These are phyloP conservation scores for Micropoecilia bifurca DNA, from an alignment of 2,797 vertebrate genomes.

Conservation along the genomic window DNA sequence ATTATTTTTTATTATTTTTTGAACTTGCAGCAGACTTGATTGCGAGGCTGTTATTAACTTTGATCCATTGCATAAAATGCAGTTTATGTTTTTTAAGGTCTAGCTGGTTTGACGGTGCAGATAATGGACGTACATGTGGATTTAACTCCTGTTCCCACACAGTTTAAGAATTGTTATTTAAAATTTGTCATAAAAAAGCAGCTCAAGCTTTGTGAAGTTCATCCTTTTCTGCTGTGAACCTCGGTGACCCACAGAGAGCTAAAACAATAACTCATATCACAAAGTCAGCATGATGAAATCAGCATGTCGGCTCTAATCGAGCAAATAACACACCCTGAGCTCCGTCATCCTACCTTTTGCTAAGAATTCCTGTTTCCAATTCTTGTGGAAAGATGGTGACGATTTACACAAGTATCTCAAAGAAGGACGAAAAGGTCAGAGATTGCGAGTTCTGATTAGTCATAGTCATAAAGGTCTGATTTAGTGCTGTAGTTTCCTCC, in stretches of 20 bases:
- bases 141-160: not conserved
- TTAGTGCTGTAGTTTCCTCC: slow-evolving; percentile 32
- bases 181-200: not conserved
- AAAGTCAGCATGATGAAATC: slow-evolving; percentile 24
- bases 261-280: slow-evolving; percentile 2
- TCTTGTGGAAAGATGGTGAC: slow-evolving; percentile 16
- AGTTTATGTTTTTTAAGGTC: not conserved
- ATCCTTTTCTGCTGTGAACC: not conserved
- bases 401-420: slow-evolving; percentile 22
- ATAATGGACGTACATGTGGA: too few species aligned
- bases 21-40: not conserved
- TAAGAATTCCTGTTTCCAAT: not conserved
- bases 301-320: slow-evolving; percentile 7
- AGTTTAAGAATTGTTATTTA: not conserved
- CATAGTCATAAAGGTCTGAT: slow-evolving; percentile 51
- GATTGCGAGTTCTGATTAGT: slow-evolving; percentile 35
- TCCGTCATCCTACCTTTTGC: slow-evolving; percentile 1
- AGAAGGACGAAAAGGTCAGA: slow-evolving; percentile 42
- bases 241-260: not conserved
- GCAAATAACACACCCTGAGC: not conserved
- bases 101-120: not conserved
- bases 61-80: not conserved
- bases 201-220: not conserved
- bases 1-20: not conserved
- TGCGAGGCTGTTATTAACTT: not conserved